Base-by-base conservation (phyloP, 2,888 invertebrate genomes). In the Pyrochroa serraticornis region DNA sequence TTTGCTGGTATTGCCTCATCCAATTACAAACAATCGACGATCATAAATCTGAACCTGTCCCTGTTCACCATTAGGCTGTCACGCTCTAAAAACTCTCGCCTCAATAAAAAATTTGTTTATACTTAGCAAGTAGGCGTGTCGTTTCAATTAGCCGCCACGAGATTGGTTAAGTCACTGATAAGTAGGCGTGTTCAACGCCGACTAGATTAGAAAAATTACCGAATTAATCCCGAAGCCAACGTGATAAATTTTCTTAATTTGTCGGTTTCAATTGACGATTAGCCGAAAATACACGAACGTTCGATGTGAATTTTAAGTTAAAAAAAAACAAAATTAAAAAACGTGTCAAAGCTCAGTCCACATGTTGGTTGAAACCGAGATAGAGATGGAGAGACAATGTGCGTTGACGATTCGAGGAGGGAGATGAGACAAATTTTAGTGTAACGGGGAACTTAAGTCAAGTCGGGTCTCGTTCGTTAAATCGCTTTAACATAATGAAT, bases 161-260 rank as follows among this genome's bases (percentile, higher is more conserved):
- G 22, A 64, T 64, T 64, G 64, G 64, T 42, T 54, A 46, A 60
- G 60, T 51, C 49, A 7, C 2, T 9, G 22, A 14, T 2, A 9
- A n/a, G 42, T 31, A 47, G 64, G 64, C 60, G 64, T 62, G 54
- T 39, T 49, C 46, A 39, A 35, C 35, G 44, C 37, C 51, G 36
- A 45, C 48, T 52, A 43, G 53, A 52, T 58, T 33, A 37, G 45
- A 55, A 42, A 36, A 22, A 43, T 53, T 13, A 32, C 41, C 38
- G 34, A 44, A 54, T 60, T 58, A 37, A 53, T 43, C 35, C 43
- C 6, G 12, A 12, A 8, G 49, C 41, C 22, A 34, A 39, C 39
- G 7, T 41, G 41, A 49, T 41, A 41, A 32, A 49, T 39, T 14
- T 30, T 9, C 9, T 13, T 30, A 34, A 53, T 51, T 51, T 43